Percentiles rank a stretch among this genome's conserved stretches.
These are phyloP conservation scores for Phortica magna DNA, from an alignment of 2,888 invertebrate genomes.

Conservation along the genomic window DNA sequence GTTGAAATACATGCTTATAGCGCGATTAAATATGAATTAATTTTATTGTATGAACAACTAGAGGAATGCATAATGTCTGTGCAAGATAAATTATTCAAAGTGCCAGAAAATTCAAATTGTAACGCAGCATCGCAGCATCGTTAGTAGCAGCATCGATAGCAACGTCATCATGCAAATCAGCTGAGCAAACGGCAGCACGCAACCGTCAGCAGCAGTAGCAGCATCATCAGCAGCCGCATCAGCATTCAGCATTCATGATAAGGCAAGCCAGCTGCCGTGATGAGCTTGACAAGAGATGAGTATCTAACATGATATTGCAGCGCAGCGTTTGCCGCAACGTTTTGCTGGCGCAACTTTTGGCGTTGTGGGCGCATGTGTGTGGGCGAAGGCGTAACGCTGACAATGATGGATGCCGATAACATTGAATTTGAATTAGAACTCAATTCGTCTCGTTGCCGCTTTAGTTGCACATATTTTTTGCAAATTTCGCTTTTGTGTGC, in stretches of 20 bases:
- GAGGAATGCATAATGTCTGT: not conserved
- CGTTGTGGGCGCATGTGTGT: not conserved
- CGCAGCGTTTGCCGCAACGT: no score
- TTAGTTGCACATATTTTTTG: not conserved
- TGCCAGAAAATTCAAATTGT: slow-evolving; percentile 13
- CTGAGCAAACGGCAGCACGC: not conserved
- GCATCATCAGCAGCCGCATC: not conserved
- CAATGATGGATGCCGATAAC: not conserved
- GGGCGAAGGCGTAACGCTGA: not conserved
- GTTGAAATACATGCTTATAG: no score
- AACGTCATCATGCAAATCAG: slow-evolving; percentile 9
- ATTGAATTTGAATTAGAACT: not conserved
- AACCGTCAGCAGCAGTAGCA: not conserved
- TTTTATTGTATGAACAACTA: not conserved
- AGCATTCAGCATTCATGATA: slow-evolving; percentile 7
- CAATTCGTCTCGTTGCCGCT: slow-evolving; percentile 1
- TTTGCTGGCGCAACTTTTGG: no score
- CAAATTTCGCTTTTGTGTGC: no score
- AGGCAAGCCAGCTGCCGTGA: not conserved
- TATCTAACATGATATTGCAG: not conserved
- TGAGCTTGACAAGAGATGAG: not conserved
- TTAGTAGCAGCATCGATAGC: not conserved
- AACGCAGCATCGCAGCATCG: not conserved
- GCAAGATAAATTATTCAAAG: slow-evolving; percentile 18
- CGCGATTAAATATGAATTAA: slow-evolving; percentile 1